A percentile compares a stretch with the other conserved stretches of the same genome.
phyloP scores from a whole-genome alignment of 2,888 invertebrate species.

The Scaptomyza tumidula region DNA sequence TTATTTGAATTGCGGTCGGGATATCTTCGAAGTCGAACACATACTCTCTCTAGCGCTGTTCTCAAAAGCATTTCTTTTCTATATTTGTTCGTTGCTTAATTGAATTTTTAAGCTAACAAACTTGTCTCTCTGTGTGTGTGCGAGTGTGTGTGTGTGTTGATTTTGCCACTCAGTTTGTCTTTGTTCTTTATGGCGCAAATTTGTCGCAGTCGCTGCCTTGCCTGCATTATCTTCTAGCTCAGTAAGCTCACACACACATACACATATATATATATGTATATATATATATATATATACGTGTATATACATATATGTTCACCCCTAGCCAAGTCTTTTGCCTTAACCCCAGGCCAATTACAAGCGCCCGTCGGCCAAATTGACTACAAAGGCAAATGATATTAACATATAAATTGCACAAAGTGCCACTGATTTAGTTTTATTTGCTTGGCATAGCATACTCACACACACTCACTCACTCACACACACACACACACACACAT shows the following conservation, averaged over 20 bases:
- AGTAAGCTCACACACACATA: slow-evolving; percentile 50
- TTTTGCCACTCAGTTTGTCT: slow-evolving; percentile 17
- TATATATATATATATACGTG: not conserved
- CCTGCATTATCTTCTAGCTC: slow-evolving; percentile 66
- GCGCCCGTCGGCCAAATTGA: slow-evolving; percentile 51
- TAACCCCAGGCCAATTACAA: slow-evolving; percentile 57
- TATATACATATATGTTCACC: not conserved
- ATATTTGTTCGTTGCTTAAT: slow-evolving; percentile 43
- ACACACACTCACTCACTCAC: slow-evolving; percentile 5
- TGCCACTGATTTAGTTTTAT: slow-evolving; percentile 75
- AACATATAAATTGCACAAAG: slow-evolving; percentile 81
- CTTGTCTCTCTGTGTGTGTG: slow-evolving; percentile 24
- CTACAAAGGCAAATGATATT: slow-evolving; percentile 77
- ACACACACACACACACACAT: slow-evolving; percentile 1
- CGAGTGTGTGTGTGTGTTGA: not conserved
- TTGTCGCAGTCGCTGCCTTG: slow-evolving; percentile 48
- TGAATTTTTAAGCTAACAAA: slow-evolving; percentile 58
- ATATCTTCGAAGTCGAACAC: not conserved
- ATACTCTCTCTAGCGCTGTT: not conserved
- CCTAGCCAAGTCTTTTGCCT: slow-evolving; percentile 12
- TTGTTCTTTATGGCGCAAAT: slow-evolving; percentile 53
- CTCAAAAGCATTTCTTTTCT: not conserved
- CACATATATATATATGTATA: not conserved
- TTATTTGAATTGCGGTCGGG: not conserved
- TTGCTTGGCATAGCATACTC: slow-evolving; percentile 37